These are phyloP conservation scores for Polyploca ridens DNA, from an alignment of 2,888 invertebrate genomes.

Conservation along the genomic window DNA sequence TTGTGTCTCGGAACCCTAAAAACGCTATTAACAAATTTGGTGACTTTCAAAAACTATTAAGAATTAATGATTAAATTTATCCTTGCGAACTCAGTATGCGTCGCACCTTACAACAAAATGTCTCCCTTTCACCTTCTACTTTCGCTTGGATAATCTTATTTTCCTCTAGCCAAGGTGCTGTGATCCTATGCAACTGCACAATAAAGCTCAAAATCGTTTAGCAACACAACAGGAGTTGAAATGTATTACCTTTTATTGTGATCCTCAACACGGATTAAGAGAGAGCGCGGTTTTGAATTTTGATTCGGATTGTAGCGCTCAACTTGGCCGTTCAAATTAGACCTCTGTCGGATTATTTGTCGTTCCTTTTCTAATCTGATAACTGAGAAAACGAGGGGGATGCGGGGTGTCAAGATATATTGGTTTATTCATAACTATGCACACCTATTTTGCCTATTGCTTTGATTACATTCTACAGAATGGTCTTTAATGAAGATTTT, in stretches of 20 bases:
- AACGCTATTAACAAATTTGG: too few species aligned
- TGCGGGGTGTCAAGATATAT: conserved; percentile 44
- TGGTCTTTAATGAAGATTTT: conserved; percentile 78
- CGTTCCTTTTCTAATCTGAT: conserved; percentile 55
- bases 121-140: conserved; percentile 85
- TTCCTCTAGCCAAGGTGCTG: conserved; percentile 54
- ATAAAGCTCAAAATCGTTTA: conserved; percentile 60
- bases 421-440: conserved; percentile 72
- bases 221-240: conserved; percentile 67
- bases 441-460: conserved; percentile 80
- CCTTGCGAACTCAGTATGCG: conserved; percentile 41
- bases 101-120: conserved; percentile 70
- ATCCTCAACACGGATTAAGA: conserved; percentile 84
- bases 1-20: too few species aligned
- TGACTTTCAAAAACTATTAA: too few species aligned
- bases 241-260: conserved; percentile 85
- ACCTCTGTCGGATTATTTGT: conserved; percentile 68
- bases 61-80: too few species aligned
- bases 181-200: conserved; percentile 47
- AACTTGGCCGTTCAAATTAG: conserved; percentile 71
- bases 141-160: conserved; percentile 84
- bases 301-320: conserved; percentile 80
- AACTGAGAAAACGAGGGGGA: conserved; percentile 35
- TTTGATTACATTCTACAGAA: conserved; percentile 79
- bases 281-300: conserved; percentile 84